Base-by-base conservation (phyloP, 2,888 invertebrate genomes). In the Globia sparganii region DNA sequence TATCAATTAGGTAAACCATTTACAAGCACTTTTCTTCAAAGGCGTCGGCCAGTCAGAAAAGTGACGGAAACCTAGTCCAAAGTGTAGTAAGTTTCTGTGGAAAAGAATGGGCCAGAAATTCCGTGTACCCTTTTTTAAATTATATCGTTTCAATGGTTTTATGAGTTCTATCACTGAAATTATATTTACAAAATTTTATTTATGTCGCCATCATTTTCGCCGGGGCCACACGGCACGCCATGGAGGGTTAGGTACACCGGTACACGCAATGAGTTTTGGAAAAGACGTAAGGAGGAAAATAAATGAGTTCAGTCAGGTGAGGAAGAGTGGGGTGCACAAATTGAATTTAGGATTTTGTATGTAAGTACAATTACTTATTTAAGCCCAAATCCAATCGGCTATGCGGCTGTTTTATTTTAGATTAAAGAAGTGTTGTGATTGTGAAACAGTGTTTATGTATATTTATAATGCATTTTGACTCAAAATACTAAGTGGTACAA, bases 241-340 rank as follows among this genome's bases (percentile, higher is more conserved):
- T 61, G 31, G 21, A 46, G 34, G 61, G 43, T 37, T 59, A 43
- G 59, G 4, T 56, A 62, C 25, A 46, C 40, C 46, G 59, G 4
- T 56, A 62, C 25, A 46, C 40, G 56, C 56, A 81, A 67, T 37
- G 66, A 79, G 37, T 67, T 75, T 67, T 43, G 37, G n/a, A 75
- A 56, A 62, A 56, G 21, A 62, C 46, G 82, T 67, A 61, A 56
- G 66, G 62, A 46, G 56, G 28, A 49, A 73, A 61, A 75, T 81
- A 75, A 82, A 79, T 82, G 76, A 79, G 56, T 67, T 81, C 83
- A 62, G 73, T 58, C 73, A 78, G 58, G 69, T 73, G 56, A 56
- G n/a, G 61, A 69, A 62, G 46, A 46, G 70, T n/a, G 37, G 59
- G 67, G 37, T 58, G n/a, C 34, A 53, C 49, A 80, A 78, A 83